phyloP scores from a whole-genome alignment of 2,797 vertebrate species.

The Sternotherus odoratus region DNA sequence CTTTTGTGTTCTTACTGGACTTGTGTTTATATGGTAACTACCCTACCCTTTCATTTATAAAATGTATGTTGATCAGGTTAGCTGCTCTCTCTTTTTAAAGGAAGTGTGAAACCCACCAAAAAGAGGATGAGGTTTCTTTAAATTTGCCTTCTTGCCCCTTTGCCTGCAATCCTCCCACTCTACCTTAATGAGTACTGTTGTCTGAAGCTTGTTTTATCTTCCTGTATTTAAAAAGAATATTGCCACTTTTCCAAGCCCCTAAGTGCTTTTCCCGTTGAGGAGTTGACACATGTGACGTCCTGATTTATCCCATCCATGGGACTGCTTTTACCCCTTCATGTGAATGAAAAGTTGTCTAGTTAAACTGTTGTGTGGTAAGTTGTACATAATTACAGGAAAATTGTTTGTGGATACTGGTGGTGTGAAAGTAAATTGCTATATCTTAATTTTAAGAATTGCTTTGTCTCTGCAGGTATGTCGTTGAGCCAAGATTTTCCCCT shows the following conservation, averaged over 20 bases:
- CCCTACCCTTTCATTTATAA: not conserved
- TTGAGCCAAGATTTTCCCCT: constrained; percentile 89
- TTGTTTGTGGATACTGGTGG: not conserved
- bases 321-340: not conserved
- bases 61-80: not conserved
- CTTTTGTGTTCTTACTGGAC: not conserved
- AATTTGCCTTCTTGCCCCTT: not conserved
- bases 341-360: not conserved
- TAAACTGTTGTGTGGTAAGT: not conserved
- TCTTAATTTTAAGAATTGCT: constrained; percentile 8
- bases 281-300: fast-evolving
- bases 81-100: not conserved
- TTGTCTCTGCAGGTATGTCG: constrained; percentile 85
- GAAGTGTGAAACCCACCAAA: not conserved
- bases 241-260: not conserved
- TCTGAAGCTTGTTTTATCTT: not conserved
- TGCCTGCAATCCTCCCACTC: not conserved
- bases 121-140: not conserved
- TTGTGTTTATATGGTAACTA: not conserved
- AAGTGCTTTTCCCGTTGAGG: not conserved
- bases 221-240: not conserved
- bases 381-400: not conserved
- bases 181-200: not conserved
- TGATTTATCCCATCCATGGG: not conserved
- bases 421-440: not conserved